Percentiles rank a stretch among this genome's conserved stretches.
phyloP scores from a whole-genome alignment of 1,140 invertebrate species.

The Matsumurasca onukii region DNA sequence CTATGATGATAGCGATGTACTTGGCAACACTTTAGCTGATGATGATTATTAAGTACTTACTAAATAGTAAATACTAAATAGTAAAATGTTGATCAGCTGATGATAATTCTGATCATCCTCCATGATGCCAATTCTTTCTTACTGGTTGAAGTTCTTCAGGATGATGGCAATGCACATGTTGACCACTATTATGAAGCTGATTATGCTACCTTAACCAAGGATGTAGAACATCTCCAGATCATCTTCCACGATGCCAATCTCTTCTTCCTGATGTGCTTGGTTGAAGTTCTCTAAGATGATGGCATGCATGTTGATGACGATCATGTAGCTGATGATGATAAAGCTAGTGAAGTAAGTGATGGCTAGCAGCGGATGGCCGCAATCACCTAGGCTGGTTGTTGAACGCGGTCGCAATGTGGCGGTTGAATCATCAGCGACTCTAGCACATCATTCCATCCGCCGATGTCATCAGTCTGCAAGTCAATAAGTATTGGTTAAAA shows the following conservation, averaged over 20 bases:
- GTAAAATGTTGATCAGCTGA: too few species aligned
- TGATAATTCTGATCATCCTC: too few species aligned
- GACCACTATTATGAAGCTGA: too few species aligned
- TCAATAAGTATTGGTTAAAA: too few species aligned
- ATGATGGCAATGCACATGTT: too few species aligned
- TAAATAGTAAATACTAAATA: too few species aligned
- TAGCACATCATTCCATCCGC: conserved; percentile 94
- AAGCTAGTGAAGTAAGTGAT: conserved; percentile 94
- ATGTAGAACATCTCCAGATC: conserved; percentile 98
- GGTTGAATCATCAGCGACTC: conserved; percentile 87
- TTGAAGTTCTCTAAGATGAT: conserved; percentile 97
- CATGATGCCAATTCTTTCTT: too few species aligned
- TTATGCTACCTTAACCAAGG: conserved; percentile 93
- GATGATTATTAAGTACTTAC: too few species aligned
- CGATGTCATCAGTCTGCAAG: conserved; percentile 91
- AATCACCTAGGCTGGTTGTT: conserved; percentile 82
- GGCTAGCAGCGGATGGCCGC: conserved; percentile 84
- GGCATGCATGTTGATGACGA: conserved; percentile 98
- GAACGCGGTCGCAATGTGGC: conserved; percentile 75
- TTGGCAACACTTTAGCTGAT: too few species aligned
- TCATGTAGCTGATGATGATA: conserved; percentile 95
- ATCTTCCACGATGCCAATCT: conserved; percentile 95
- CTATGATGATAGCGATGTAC: too few species aligned
- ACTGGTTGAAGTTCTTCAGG: too few species aligned
- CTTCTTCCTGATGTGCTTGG: conserved; percentile 95